Evolutionary conservation across 2,113 vertebrate species (phyloP).

Genomic region (Limnothrissa miodon): DNA sequence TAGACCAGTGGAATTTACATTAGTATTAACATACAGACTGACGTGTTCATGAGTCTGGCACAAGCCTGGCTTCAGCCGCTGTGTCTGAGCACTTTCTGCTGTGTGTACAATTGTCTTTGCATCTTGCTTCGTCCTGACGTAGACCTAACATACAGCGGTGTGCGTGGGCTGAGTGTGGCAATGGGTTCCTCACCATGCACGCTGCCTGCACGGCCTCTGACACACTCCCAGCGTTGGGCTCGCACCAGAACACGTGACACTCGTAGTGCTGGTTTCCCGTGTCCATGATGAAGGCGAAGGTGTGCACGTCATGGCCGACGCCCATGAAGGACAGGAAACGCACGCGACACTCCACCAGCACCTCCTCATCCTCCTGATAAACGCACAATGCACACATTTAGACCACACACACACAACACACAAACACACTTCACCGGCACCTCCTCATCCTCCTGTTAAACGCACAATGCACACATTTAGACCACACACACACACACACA

Average conservation of each 20-base stretch:
- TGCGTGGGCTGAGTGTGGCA: neutral
- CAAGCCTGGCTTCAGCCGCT: too few relatives aligned
- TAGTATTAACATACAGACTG: too few relatives aligned
- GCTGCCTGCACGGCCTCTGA: slow-evolving; percentile 97
- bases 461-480: too few relatives aligned
- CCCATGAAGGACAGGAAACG: slow-evolving; percentile 98
- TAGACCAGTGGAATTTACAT: too few relatives aligned
- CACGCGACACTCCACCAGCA: slow-evolving; percentile 93
- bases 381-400: neutral
- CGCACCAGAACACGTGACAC: slow-evolving; percentile 96
- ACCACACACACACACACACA: slow-evolving; percentile 63
- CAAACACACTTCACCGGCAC: slow-evolving; percentile 36
- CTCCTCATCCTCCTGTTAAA: too few relatives aligned
- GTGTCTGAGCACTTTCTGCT: too few relatives aligned
- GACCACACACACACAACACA: neutral
- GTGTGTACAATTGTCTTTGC: too few relatives aligned
- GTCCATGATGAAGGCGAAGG: slow-evolving; percentile 97
- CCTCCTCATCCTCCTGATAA: slow-evolving; percentile 82
- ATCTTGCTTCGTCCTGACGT: too few relatives aligned
- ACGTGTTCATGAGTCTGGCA: too few relatives aligned
- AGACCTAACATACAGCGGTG: too few relatives aligned
- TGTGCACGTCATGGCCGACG: slow-evolving; percentile 86
- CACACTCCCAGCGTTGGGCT: slow-evolving; percentile 90
- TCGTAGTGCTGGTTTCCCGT: slow-evolving; percentile 91
- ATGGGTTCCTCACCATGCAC: slow-evolving; percentile 86